Conservation (phyloP, 2,888 invertebrate species). For the Agrypnus murinus region DNA sequence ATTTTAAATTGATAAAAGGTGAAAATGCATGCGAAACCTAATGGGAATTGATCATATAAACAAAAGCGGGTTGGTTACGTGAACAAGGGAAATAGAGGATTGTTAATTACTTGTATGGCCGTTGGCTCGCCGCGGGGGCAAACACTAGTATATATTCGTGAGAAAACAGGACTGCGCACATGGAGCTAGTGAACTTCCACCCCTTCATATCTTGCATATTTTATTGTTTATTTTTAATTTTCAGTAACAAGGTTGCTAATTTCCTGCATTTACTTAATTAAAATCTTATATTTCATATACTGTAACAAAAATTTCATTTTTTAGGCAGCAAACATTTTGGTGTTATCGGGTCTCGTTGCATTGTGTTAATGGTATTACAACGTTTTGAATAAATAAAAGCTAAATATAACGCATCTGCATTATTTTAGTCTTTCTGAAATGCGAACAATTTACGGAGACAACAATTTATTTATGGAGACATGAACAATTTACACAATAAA, state of each 20-base stretch:
- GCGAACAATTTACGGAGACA: too few species aligned
- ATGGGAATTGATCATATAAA: constrained; percentile 29
- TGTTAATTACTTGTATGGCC: constrained; percentile 34
- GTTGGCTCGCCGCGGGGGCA: constrained; percentile 27
- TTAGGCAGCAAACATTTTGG: too few species aligned
- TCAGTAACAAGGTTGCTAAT: constrained; percentile 21
- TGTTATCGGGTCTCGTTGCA: too few species aligned
- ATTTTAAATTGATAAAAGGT: constrained; percentile 15
- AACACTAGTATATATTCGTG: constrained; percentile 31
- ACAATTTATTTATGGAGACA: too few species aligned
- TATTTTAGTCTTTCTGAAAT: too few species aligned
- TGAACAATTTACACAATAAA: too few species aligned
- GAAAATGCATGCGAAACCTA: constrained; percentile 14
- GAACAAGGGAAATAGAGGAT: constrained; percentile 20
- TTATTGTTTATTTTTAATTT: constrained; percentile 41
- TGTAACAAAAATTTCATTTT: too few species aligned
- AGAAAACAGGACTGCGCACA: constrained; percentile 32
- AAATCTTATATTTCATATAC: constrained; percentile 17
- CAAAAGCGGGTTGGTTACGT: constrained; percentile 26
- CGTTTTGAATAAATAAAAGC: too few species aligned
- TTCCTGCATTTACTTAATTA: constrained; percentile 26
- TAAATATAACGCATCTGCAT: too few species aligned
- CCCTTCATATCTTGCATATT: constrained; percentile 32
- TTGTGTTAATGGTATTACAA: too few species aligned
- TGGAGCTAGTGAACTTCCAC: constrained; percentile 19